Conservation (phyloP, 2,113 vertebrate species). For the Poicephalus meyeri region DNA sequence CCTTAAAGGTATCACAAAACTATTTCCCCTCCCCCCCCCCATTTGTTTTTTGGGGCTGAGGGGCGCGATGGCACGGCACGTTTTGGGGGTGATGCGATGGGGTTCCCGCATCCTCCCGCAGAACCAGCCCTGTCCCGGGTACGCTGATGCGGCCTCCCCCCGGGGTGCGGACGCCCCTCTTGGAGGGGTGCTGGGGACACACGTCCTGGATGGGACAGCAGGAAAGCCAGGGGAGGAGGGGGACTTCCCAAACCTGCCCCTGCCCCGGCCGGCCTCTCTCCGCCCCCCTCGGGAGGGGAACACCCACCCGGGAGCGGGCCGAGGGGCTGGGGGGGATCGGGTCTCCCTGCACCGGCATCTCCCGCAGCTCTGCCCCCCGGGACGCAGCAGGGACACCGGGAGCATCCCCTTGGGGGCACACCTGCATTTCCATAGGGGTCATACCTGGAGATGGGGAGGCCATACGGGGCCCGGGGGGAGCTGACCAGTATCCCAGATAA, state of each 20-base stretch:
- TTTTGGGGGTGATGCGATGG: neutral
- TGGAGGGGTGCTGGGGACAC: neutral
- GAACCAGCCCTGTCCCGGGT: neutral
- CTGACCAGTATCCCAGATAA: neutral
- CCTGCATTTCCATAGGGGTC: neutral
- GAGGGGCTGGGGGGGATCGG: neutral
- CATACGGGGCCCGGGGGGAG: neutral
- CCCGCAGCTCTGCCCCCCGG: neutral
- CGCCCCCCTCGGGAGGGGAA: constrained; percentile 23
- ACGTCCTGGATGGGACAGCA: neutral
- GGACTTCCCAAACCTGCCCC: neutral
- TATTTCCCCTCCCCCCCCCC: too few species aligned
- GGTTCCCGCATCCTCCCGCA: neutral
- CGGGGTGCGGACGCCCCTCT: neutral
- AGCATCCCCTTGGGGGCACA: neutral
- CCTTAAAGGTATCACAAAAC: too few species aligned
- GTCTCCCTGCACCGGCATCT: neutral
- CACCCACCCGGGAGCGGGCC: neutral
- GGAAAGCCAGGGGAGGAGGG: neutral
- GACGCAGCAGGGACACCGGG: neutral
- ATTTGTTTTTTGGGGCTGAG: neutral
- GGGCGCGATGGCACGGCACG: neutral
- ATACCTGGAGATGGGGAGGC: neutral
- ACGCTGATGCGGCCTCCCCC: neutral
- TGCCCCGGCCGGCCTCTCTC: constrained; percentile 8